These are phyloP conservation scores for Apodemus sylvaticus DNA, from an alignment of 2,113 vertebrate species.

Conservation along the genomic window DNA sequence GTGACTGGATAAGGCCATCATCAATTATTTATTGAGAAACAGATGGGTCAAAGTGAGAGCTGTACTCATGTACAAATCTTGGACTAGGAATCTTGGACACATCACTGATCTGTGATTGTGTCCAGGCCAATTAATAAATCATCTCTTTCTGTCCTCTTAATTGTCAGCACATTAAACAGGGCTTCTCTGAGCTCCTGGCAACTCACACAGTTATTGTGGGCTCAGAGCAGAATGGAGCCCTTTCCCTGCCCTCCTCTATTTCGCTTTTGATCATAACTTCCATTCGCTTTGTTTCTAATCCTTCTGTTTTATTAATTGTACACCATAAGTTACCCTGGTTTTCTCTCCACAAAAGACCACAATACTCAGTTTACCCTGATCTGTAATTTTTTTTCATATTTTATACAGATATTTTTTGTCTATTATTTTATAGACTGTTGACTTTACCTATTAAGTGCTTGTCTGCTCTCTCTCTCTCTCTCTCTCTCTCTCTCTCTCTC, in stretches of 20 bases:
- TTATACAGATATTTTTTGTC: not conserved
- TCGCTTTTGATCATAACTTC: not conserved
- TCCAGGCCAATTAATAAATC: not conserved
- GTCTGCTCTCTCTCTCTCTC: not conserved
- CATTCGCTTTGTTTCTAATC: not conserved
- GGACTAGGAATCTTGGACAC: not conserved
- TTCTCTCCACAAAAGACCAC: not conserved
- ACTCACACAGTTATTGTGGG: not conserved
- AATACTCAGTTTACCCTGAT: not conserved
- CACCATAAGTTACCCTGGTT: not conserved
- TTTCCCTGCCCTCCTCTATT: not conserved
- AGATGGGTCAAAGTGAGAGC: slow-evolving; percentile 29
- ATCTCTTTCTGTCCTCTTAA: not conserved
- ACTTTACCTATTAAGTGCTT: not conserved
- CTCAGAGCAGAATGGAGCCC: not conserved
- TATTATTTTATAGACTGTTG: not conserved
- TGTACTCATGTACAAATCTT: not conserved
- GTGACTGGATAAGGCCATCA: slow-evolving; percentile 18
- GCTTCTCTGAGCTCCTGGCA: not conserved
- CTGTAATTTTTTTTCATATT: not conserved
- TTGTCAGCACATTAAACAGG: not conserved
- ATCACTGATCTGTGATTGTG: not conserved
- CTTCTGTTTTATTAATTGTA: slow-evolving; percentile 5
- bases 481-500: no score
- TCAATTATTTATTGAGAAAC: slow-evolving; percentile 58